These are phyloP conservation scores for Ursus arctos DNA, from an alignment of 2,113 vertebrate genomes.

Conservation along the genomic window DNA sequence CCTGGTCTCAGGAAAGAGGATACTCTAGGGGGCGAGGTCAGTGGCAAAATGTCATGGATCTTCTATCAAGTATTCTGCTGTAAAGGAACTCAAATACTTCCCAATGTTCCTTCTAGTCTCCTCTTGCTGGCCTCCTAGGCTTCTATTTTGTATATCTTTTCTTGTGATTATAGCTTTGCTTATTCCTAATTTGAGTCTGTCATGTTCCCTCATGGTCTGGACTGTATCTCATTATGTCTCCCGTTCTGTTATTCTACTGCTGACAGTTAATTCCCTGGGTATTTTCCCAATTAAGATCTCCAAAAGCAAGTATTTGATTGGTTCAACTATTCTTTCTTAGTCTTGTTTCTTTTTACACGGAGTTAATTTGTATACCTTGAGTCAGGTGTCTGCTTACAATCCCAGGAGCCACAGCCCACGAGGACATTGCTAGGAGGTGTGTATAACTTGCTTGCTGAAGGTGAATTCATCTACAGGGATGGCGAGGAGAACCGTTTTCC, in stretches of 20 bases:
- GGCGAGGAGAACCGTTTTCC: not conserved
- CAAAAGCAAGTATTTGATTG: conserved; percentile 2
- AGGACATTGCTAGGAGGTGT: not conserved
- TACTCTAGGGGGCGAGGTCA: not conserved
- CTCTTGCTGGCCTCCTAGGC: not conserved
- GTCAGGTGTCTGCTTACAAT: not conserved
- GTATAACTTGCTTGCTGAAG: not conserved
- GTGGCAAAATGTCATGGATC: not conserved
- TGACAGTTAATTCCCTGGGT: conserved; percentile 10
- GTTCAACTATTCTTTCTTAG: not conserved
- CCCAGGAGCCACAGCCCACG: not conserved
- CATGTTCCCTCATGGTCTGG: not conserved
- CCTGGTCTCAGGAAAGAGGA: not conserved
- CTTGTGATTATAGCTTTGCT: not conserved
- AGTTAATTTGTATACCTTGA: not conserved
- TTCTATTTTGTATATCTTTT: not conserved
- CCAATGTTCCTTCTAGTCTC: not conserved
- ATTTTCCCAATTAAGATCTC: conserved; percentile 13
- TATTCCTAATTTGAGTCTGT: conserved; percentile 45
- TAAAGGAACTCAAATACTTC: not conserved
- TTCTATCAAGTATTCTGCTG: not conserved
- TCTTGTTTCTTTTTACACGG: not conserved
- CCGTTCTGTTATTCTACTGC: not conserved
- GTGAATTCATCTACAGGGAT: not conserved
- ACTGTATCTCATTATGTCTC: conserved; percentile 34